phyloP scores from a whole-genome alignment of 2,113 vertebrate species.

The Corythoichthys haematopterus region DNA sequence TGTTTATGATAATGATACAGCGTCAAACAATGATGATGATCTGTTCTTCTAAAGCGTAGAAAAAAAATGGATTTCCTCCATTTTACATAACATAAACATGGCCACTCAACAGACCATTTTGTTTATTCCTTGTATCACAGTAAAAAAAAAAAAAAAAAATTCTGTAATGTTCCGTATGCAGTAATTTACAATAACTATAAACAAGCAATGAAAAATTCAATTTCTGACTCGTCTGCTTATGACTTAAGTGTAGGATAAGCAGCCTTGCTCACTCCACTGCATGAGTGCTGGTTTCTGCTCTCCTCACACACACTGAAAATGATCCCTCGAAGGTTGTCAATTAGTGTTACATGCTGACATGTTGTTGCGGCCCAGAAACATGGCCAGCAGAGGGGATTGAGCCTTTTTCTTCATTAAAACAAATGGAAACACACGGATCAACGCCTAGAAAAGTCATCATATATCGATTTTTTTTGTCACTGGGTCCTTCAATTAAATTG shows the following conservation, averaged over 20 bases:
- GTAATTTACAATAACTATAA: not conserved
- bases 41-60: no score
- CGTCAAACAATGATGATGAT: no score
- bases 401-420: conserved; percentile 35
- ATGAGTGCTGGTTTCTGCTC: conserved; percentile 24
- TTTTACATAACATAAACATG: no score
- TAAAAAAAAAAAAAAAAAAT: no score
- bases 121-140: no score
- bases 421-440: conserved; percentile 1
- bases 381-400: conserved; percentile 26
- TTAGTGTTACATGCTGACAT: conserved; percentile 33
- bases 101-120: no score
- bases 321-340: conserved; percentile 28
- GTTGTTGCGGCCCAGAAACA: conserved; percentile 18
- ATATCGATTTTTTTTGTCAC: not conserved
- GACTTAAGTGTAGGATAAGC: conserved; percentile 40
- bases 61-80: no score
- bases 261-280: conserved; percentile 1
- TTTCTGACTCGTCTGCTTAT: not conserved
- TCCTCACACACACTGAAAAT: conserved; percentile 26
- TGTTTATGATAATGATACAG: no score
- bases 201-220: not conserved
- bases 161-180: not conserved
- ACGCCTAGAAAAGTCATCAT: not conserved
- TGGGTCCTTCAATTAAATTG: no score